A percentile compares a stretch with the other conserved stretches of the same genome.
Conservation (phyloP, 1,140 invertebrate species). For the Melanaphis sacchari region DNA sequence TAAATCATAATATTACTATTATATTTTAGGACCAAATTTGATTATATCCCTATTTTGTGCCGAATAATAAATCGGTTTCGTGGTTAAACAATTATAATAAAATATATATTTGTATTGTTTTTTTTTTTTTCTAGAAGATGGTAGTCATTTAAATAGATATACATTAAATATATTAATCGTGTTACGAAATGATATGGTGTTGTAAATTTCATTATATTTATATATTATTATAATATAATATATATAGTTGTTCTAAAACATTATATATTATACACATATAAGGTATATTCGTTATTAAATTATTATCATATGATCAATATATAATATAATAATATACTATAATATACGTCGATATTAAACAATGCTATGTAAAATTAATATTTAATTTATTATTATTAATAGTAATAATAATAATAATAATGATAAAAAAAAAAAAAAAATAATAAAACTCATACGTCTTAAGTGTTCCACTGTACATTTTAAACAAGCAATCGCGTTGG, state of each 20-base stretch:
- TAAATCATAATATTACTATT: constrained; percentile 4
- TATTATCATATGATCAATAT: constrained; percentile 31
- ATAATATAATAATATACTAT: constrained; percentile 24
- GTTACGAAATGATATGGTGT: constrained; percentile 17
- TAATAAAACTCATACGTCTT: neutral
- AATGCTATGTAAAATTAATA: constrained; percentile 39
- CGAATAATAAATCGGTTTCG: neutral
- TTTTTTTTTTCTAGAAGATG: constrained; percentile 42
- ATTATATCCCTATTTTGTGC: neutral
- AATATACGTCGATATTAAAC: constrained; percentile 39
- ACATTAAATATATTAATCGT: neutral
- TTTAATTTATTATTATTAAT: constrained; percentile 42
- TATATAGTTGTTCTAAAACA: constrained; percentile 44
- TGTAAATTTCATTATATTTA: constrained; percentile 36
- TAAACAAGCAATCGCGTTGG: neutral
- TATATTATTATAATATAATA: constrained; percentile 40
- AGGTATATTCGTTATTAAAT: constrained; percentile 28
- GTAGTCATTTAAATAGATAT: neutral
- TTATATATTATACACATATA: constrained; percentile 39
- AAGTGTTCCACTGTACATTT: neutral
- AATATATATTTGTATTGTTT: constrained; percentile 31
- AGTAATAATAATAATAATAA: neutral
- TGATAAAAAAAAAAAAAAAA: neutral
- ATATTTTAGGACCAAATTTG: constrained; percentile 44
- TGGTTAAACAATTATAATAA: constrained; percentile 23